Evolutionary conservation across 2,797 vertebrate species (phyloP).

Genomic region (Atherinosoma microstoma): DNA sequence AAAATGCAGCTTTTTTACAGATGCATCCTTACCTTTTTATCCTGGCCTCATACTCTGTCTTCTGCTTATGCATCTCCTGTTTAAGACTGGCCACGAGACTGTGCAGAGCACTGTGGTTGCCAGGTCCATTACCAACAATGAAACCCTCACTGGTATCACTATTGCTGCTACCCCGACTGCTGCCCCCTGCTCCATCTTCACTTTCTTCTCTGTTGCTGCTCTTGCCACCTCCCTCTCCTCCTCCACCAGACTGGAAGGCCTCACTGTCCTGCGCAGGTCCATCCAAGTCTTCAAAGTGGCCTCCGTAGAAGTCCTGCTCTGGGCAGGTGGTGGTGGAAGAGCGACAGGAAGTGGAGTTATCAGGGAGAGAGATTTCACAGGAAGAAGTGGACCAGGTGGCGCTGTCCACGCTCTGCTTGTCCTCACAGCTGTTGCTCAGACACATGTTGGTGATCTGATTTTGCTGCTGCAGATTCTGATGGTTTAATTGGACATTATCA

Average conservation of each 20-base stretch:
- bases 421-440: slow-evolving; percentile 87
- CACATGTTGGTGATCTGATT: slow-evolving; percentile 66
- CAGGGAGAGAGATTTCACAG: slow-evolving; percentile 96
- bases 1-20: background rate
- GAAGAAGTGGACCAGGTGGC: slow-evolving; percentile 99
- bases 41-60: slow-evolving; percentile 92
- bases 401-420: slow-evolving; percentile 97
- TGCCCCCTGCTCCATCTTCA: slow-evolving; percentile 60
- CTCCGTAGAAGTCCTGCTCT: slow-evolving; percentile 92
- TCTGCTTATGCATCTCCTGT: slow-evolving; percentile 97
- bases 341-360: slow-evolving; percentile 95
- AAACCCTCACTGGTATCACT: slow-evolving; percentile 91
- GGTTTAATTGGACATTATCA: slow-evolving; percentile 96
- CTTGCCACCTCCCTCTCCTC: slow-evolving; percentile 45
- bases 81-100: slow-evolving; percentile 96
- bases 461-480: slow-evolving; percentile 74
- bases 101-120: slow-evolving; percentile 93
- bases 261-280: slow-evolving; percentile 83
- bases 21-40: slow-evolving; percentile 89
- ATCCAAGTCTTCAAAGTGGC: slow-evolving; percentile 91
- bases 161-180: slow-evolving; percentile 90
- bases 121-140: slow-evolving; percentile 78
- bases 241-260: slow-evolving; percentile 75
- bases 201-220: slow-evolving; percentile 56
- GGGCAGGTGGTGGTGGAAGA: slow-evolving; percentile 98